A percentile compares a stretch with the other conserved stretches of the same genome.
phyloP scores from a whole-genome alignment of 1,140 invertebrate species.

The Telenomus remus region DNA sequence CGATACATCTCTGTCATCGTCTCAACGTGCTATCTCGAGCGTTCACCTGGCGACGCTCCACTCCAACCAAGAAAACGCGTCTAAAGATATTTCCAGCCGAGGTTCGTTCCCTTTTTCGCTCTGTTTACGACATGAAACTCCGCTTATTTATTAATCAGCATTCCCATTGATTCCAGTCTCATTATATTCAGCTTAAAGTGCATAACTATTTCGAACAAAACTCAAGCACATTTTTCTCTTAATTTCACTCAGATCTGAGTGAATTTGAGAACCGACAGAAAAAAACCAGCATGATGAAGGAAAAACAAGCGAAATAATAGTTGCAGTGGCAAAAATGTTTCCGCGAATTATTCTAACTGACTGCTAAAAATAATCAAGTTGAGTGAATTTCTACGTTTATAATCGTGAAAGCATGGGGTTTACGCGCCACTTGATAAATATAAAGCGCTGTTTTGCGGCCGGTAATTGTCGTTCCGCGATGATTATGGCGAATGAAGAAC shows the following conservation, averaged over 20 bases:
- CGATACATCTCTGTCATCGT: conserved; percentile 41
- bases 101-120: conserved; percentile 21
- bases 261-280: too few relatives aligned
- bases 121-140: conserved; percentile 8
- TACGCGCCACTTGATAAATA: conserved; percentile 24
- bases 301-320: too few relatives aligned
- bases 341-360: too few relatives aligned
- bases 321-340: too few relatives aligned
- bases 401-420: conserved; percentile 44
- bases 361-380: too few relatives aligned
- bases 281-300: not conserved
- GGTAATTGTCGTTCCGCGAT: conserved; percentile 63
- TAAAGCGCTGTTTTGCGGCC: conserved; percentile 39
- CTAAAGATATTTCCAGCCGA: conserved; percentile 7
- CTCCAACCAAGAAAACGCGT: conserved; percentile 20
- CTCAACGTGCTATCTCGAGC: conserved; percentile 17
- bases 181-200: too few relatives aligned
- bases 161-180: conserved; percentile 25
- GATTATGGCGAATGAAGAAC: conserved; percentile 60
- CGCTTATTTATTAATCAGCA: conserved; percentile 19
- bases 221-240: too few relatives aligned
- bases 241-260: too few relatives aligned
- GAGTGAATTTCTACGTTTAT: conserved; percentile 15
- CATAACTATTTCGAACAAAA: too few relatives aligned
- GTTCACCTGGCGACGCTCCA: conserved; percentile 24